phyloP scores from a whole-genome alignment of 2,113 vertebrate genomes.

The Tragulus kanchil region DNA sequence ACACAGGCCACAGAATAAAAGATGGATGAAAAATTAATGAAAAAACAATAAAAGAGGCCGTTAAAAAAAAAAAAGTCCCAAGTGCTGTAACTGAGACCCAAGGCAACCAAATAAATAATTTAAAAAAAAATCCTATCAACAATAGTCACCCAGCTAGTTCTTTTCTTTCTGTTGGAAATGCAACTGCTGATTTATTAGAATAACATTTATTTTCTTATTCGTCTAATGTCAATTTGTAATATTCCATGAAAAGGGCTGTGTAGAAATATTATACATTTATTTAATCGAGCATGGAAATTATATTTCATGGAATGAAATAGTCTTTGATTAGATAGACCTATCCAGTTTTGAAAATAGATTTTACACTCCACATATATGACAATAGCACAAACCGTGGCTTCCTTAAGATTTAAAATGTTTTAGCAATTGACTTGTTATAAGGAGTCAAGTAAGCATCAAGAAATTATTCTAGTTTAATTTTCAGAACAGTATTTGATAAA shows the following conservation, averaged over 20 bases:
- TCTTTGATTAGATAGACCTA: conserved; percentile 83
- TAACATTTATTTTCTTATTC: conserved; percentile 66
- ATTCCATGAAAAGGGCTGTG: conserved; percentile 31
- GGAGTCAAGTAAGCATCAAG: conserved; percentile 29
- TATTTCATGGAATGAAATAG: conserved; percentile 50
- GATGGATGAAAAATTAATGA: too few relatives aligned
- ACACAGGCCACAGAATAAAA: too few relatives aligned
- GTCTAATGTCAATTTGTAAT: conserved; percentile 65
- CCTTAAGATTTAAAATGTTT: not conserved
- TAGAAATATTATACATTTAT: conserved; percentile 59
- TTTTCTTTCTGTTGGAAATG: conserved; percentile 15
- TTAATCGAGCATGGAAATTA: conserved; percentile 67
- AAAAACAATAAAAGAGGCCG: too few relatives aligned
- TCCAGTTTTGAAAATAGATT: conserved; percentile 56
- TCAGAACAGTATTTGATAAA: not conserved
- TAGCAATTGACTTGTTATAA: not conserved
- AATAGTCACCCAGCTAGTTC: not conserved
- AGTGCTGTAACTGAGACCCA: too few relatives aligned
- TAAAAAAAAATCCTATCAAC: not conserved
- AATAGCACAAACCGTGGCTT: not conserved
- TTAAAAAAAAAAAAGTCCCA: too few relatives aligned
- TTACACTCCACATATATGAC: not conserved
- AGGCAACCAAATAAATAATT: too few relatives aligned
- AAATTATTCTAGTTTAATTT: conserved; percentile 20
- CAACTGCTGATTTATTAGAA: conserved; percentile 20